Evolutionary conservation across 2,888 invertebrate genomes (phyloP).

Genomic region (Chalcosyrphus nemorum): DNA sequence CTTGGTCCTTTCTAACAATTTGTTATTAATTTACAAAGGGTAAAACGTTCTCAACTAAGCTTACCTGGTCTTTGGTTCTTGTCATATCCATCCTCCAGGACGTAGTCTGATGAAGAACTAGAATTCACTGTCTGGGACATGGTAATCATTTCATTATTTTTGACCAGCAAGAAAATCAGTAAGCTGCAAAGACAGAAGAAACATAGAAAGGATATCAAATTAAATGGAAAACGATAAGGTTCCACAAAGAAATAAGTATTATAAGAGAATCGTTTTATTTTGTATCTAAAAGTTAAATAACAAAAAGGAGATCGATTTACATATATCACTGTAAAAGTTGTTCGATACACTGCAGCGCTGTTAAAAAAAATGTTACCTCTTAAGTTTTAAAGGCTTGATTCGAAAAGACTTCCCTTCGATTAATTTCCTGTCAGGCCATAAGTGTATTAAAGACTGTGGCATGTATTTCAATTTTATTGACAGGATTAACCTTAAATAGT

Average conservation of each 20-base stretch:
- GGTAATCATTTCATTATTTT: conserved; percentile 73
- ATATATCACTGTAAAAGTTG: too few relatives aligned
- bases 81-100: conserved; percentile 75
- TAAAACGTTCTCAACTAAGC: conserved; percentile 32
- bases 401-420: too few relatives aligned
- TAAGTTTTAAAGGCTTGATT: neutral
- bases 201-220: neutral
- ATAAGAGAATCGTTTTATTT: too few relatives aligned
- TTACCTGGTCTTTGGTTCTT: conserved; percentile 76
- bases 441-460: neutral
- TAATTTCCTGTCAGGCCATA: neutral
- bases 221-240: too few relatives aligned
- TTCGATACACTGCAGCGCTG: too few relatives aligned
- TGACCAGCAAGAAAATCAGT: conserved; percentile 73
- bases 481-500: neutral
- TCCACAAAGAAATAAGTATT: too few relatives aligned
- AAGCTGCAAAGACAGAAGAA: conserved; percentile 64
- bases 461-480: neutral
- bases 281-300: too few relatives aligned
- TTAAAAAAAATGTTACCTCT: too few relatives aligned
- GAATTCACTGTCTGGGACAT: conserved; percentile 70
- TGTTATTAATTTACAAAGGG: too few relatives aligned
- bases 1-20: too few relatives aligned
- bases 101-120: conserved; percentile 73
- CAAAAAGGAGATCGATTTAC: too few relatives aligned